Evolutionary conservation across 2,888 invertebrate genomes (phyloP), one percentile per base, ranked within the genome.

Genomic region (Priocnemis perturbator): DNA sequence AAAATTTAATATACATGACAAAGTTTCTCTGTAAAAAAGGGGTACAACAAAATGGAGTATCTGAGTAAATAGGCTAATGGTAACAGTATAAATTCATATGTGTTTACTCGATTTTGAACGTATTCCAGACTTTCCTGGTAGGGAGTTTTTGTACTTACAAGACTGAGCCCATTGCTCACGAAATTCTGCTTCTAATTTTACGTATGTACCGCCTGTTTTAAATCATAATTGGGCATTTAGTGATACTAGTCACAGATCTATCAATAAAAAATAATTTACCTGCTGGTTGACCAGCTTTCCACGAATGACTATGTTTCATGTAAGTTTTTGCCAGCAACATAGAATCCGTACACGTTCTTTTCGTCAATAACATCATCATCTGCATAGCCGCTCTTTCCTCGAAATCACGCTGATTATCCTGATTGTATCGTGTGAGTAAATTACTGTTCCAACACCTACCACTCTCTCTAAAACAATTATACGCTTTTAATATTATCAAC

Each of bases 331-430:
- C 55, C 14, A 79, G 61, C 11, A 83, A 69, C 2, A 37, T 37
- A 3, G 37, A 37, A 11, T 37, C 37, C 23, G 79, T 80, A 53
- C 73, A 71, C 17, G 88, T 86, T 73, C 89, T 90, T 64, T 92
- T 90, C 0, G 92, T 92, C 69, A 94, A 90, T 19, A 93, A 89
- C 4, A 91, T 87, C 15, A 92, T 90, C 91, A 95, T 94, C 87
- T 93, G 93, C 60, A 93, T 90, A 77, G 94, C 92, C 0, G 94
- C 92, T 74, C 92, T 92, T 90, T 96, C 96, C 88, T 97, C 96
- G 85, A 93, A 94, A 69, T 96, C 94, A 4, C 97, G 90, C 88
- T 96, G 97, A 82, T 95, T 94, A 88, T 97, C 96, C 88, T 97
- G 96, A 90, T 97, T 97, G 84, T 94, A 95, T 77, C 96, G 92